A percentile compares a stretch with the other conserved stretches of the same genome.
These are phyloP conservation scores for Pelodiscus sinensis DNA, from an alignment of 2,113 vertebrate genomes.

Conservation along the genomic window DNA sequence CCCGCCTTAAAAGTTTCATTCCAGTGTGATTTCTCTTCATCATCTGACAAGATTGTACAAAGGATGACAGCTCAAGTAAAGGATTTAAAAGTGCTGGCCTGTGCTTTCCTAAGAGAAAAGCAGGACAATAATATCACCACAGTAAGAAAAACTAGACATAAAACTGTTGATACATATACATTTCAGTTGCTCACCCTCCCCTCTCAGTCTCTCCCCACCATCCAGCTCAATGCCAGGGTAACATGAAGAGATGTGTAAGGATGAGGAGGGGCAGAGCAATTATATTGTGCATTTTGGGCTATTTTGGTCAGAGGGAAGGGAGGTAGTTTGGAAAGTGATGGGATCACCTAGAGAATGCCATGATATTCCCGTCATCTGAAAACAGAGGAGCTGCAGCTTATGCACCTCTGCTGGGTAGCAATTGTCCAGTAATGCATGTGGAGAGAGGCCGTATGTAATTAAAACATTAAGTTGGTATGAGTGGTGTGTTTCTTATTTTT, in stretches of 20 bases:
- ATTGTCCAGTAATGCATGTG: not conserved
- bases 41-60: slow-evolving; percentile 72
- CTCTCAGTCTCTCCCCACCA: not conserved
- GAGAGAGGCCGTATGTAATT: not conserved
- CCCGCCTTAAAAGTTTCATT: slow-evolving; percentile 91
- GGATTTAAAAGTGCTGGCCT: slow-evolving; percentile 90
- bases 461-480: not conserved
- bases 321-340: not conserved
- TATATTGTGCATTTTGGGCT: not conserved
- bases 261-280: not conserved
- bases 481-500: not conserved
- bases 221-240: not conserved
- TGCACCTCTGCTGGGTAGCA: not conserved
- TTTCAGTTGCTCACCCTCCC: not conserved
- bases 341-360: not conserved
- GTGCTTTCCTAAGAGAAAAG: slow-evolving; percentile 87
- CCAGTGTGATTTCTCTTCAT: slow-evolving; percentile 87
- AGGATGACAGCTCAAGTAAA: slow-evolving; percentile 85
- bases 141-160: slow-evolving; percentile 70
- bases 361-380: not conserved
- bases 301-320: not conserved
- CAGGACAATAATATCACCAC: slow-evolving; percentile 85
- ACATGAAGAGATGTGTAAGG: not conserved
- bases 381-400: not conserved
- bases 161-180: not conserved